Conservation (phyloP, 53 echinoderm and acorn worm species). For the Mesocentrotus franciscanus region DNA sequence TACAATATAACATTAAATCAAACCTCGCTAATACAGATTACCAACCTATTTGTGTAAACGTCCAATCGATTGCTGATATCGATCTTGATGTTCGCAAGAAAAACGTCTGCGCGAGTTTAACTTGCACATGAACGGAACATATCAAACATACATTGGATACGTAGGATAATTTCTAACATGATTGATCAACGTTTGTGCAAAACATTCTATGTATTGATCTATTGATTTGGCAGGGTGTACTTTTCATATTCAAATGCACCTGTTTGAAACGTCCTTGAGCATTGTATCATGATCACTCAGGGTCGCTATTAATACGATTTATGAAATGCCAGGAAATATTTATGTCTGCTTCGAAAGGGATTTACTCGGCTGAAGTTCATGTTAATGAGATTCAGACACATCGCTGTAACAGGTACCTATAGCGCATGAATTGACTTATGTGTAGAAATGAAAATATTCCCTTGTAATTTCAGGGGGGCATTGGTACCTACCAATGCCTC, state of each 20-base stretch:
- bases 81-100: background rate
- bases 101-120: background rate
- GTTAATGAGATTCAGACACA: background rate
- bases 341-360: background rate
- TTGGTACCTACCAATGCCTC: too few species aligned
- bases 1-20: background rate
- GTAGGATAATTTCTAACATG: background rate
- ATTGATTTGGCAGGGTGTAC: constrained; percentile 8
- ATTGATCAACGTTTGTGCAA: background rate
- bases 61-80: background rate
- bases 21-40: background rate
- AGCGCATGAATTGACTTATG: background rate
- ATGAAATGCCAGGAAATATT: background rate
- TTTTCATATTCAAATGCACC: background rate
- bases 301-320: background rate
- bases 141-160: background rate
- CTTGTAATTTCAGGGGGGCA: background rate
- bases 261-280: background rate
- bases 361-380: background rate
- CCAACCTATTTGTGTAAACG: background rate
- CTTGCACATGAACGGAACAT: background rate
- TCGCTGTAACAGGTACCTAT: background rate
- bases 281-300: background rate
- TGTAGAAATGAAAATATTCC: background rate
- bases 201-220: background rate